phyloP scores from a whole-genome alignment of 1,140 invertebrate genomes.

The Drosophila lacteicornis region DNA sequence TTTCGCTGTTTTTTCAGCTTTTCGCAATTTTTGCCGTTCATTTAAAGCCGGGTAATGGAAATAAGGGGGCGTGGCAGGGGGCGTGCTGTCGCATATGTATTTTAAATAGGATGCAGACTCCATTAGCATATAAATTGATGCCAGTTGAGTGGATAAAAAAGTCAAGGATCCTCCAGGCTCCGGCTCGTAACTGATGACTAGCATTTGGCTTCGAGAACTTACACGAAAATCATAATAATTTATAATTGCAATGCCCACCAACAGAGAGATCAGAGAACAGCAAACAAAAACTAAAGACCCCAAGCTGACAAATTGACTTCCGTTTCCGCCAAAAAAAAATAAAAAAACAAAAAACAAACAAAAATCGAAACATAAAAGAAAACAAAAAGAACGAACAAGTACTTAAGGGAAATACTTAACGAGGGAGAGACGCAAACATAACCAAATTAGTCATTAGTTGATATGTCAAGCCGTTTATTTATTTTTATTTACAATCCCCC shows the following conservation, averaged over 20 bases:
- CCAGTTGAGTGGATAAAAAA: slow-evolving; percentile 56
- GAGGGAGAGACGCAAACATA: slow-evolving; percentile 68
- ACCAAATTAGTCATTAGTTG: slow-evolving; percentile 83
- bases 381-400: slow-evolving; percentile 41
- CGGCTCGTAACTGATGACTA: slow-evolving; percentile 41
- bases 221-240: slow-evolving; percentile 1
- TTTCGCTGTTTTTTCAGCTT: slow-evolving; percentile 15
- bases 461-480: slow-evolving; percentile 72
- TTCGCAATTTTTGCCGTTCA: slow-evolving; percentile 45
- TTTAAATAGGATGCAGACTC: slow-evolving; percentile 73
- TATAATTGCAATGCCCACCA: slow-evolving; percentile 37
- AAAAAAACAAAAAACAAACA: too few relatives aligned
- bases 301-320: slow-evolving; percentile 81
- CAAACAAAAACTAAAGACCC: slow-evolving; percentile 32
- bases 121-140: slow-evolving; percentile 80
- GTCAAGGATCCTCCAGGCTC: neutral
- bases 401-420: slow-evolving; percentile 39
- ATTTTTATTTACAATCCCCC: slow-evolving; percentile 52
- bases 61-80: slow-evolving; percentile 9
- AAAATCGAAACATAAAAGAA: too few relatives aligned
- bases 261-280: neutral
- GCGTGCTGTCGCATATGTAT: slow-evolving; percentile 70
- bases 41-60: slow-evolving; percentile 33
- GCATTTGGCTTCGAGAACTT: slow-evolving; percentile 47
- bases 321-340: slow-evolving; percentile 65